These are phyloP conservation scores for Tragelaphus scriptus DNA, from an alignment of 2,113 vertebrate species.

Conservation along the genomic window DNA sequence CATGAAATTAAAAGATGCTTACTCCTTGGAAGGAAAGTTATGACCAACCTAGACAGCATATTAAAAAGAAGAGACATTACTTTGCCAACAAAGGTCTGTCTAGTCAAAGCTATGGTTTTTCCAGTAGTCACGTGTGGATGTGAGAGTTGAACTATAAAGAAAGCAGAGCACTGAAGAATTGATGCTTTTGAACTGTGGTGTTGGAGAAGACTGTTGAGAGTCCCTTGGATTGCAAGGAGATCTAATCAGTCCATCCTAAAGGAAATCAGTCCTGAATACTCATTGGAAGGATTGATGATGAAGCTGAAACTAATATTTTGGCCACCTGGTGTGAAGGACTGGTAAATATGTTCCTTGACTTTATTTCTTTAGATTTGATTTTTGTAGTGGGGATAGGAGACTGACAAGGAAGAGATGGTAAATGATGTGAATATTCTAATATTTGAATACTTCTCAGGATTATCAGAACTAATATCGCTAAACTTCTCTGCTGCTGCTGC, in stretches of 20 bases:
- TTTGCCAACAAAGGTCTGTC: not conserved
- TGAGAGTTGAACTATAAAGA: not conserved
- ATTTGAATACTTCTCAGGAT: not conserved
- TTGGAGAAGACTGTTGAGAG: not conserved
- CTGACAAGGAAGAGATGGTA: not conserved
- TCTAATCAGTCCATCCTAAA: not conserved
- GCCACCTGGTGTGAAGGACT: not conserved
- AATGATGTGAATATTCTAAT: not conserved
- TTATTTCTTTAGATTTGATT: constrained; percentile 34
- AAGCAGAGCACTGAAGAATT: not conserved
- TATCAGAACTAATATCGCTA: not conserved
- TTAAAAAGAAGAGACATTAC: not conserved
- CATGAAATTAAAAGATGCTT: not conserved
- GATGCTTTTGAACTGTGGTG: not conserved
- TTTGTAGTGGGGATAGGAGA: not conserved
- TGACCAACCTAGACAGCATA: not conserved
- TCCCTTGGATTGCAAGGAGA: not conserved
- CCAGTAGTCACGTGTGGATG: not conserved
- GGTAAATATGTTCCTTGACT: not conserved
- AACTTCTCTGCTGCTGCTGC: not conserved
- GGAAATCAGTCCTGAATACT: not conserved
- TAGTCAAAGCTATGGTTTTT: not conserved
- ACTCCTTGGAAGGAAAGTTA: not conserved
- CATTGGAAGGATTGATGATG: not conserved
- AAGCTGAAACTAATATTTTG: not conserved